Percentiles rank a stretch among this genome's conserved stretches.
These are phyloP conservation scores for Chrysomela aeneicollis DNA, from an alignment of 2,888 invertebrate genomes.

Conservation along the genomic window DNA sequence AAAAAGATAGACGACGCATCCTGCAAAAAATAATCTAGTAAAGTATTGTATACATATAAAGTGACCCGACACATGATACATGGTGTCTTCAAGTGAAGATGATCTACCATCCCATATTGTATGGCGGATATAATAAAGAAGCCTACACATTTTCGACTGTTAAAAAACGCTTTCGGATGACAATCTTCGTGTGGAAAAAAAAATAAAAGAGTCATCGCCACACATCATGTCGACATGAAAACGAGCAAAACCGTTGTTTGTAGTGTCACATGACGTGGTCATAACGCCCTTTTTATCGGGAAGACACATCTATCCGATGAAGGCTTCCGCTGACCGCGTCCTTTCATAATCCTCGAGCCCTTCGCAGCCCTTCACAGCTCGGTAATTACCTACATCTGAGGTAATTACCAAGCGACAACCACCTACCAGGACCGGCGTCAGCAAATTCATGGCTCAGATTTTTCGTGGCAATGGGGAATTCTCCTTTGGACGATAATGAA, in stretches of 20 bases:
- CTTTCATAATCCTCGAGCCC: conserved; percentile 10
- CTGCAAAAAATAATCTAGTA: no score
- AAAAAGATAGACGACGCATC: no score
- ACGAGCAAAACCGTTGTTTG: conserved; percentile 48
- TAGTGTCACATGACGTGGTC: conserved; percentile 43
- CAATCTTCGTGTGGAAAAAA: neutral
- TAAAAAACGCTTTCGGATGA: neutral
- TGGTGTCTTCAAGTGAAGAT: no score
- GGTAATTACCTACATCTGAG: conserved; percentile 1
- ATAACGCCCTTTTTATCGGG: conserved; percentile 47
- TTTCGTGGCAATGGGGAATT: no score
- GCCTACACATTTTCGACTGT: no score
- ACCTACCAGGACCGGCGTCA: neutral
- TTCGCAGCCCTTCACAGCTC: neutral
- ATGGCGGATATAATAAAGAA: no score
- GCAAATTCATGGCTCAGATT: neutral
- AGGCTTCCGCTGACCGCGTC: conserved; percentile 41
- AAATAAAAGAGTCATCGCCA: neutral
- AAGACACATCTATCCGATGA: conserved; percentile 45
- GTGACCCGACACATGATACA: no score
- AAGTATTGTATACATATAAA: no score
- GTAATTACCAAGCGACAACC: conserved; percentile 1
- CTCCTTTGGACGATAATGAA: no score
- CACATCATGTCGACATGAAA: neutral
- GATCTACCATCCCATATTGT: no score